phyloP scores from a whole-genome alignment of 2,797 vertebrate species.

The Ptychadena robeensis region DNA sequence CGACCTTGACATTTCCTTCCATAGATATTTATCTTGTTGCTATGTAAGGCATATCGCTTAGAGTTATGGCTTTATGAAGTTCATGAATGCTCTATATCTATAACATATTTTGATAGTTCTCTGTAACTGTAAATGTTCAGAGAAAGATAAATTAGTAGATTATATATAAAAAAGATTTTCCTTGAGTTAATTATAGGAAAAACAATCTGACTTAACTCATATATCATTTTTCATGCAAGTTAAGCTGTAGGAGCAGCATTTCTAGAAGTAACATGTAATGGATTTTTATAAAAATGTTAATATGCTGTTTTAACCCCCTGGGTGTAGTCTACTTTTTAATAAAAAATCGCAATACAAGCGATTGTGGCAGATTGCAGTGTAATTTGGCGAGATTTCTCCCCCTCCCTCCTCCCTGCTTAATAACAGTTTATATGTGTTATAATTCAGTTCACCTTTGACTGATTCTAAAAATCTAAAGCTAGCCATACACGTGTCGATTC shows the following conservation, averaged over 20 bases:
- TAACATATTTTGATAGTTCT: background rate
- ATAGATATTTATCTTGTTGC: background rate
- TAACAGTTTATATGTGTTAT: too few relatives aligned
- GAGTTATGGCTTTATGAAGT: background rate
- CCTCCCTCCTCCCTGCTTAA: too few relatives aligned
- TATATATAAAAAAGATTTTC: background rate
- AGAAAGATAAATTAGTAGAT: background rate
- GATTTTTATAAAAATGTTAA: too few relatives aligned
- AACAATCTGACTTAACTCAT: background rate
- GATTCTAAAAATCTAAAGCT: too few relatives aligned
- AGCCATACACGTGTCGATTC: too few relatives aligned
- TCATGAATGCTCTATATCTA: background rate
- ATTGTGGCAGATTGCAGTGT: too few relatives aligned
- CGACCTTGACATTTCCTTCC: background rate
- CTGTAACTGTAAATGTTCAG: background rate
- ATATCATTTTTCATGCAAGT: background rate
- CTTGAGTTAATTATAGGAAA: background rate
- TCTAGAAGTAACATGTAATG: too few relatives aligned
- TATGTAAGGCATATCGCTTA: background rate
- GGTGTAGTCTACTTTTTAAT: too few relatives aligned
- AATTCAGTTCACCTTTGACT: too few relatives aligned
- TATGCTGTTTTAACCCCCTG: too few relatives aligned
- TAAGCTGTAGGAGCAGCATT: background rate
- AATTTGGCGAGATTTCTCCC: too few relatives aligned
- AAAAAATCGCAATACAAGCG: too few relatives aligned